Base-by-base conservation (phyloP, 2,888 invertebrate species). In the Drosophila trichaetosa region DNA sequence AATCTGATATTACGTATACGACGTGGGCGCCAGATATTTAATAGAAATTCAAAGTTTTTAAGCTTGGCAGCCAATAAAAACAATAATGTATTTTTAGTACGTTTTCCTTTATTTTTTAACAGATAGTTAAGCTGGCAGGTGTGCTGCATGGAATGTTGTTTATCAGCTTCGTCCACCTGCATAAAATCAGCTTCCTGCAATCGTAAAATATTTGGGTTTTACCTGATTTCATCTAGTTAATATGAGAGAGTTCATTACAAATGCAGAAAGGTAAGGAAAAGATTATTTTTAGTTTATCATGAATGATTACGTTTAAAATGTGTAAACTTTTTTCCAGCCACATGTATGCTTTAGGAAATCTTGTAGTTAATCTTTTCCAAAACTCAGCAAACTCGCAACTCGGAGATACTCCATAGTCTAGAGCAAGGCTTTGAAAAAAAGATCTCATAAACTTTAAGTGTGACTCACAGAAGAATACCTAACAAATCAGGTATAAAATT, bases 1-100 rank as follows among this genome's bases (percentile, higher is more conserved):
- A 83, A 88, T 88, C 86, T 88, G 85, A 86, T 86, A 86, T 88
- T 86, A 88, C 88, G 82, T 86, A 88, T 86, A 86, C 88, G 86
- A 88, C 82, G 83, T 83, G 86, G 69, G 80, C 72, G 65, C 69
- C 86, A 76, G 86, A 68, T 88, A 86, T 88, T 86, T 88, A 86
- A 86, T 88, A 86, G 88, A 86, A 88, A 83, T 76, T 76, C 82
- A 76, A 76, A 87, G 78, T 78, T 87, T 84, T 85, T 77, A 76
- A 85, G 80, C 88, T 82, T 69, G 69, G 69, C 77, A 73, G 77
- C 81, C 83, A 88, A 87, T 85, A 79, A 83, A 73, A 87, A 70
- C 65, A 49, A 54, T 69, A 68, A 73, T 85, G 56, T 69, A 81
- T 79, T 75, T 69, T 57, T 70, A 70, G 59, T 75, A 69, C 13